Evolutionary conservation across 2,797 vertebrate genomes (phyloP).

Genomic region (Leptatherina wallacei): DNA sequence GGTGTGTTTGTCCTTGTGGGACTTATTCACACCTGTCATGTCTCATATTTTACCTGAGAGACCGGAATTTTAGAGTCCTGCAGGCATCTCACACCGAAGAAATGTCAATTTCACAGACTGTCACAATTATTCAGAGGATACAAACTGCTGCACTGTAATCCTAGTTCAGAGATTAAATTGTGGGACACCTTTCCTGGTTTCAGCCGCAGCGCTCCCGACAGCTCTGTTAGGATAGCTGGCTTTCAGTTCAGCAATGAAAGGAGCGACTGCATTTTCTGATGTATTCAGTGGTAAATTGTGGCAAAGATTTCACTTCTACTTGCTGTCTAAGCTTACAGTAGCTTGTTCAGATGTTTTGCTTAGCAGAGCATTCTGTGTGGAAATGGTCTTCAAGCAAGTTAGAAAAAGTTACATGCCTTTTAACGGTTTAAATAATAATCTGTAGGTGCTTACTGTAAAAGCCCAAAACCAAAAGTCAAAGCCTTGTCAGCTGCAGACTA

Average conservation of each 20-base stretch:
- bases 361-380: not conserved
- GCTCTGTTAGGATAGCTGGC: conserved; percentile 15
- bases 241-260: conserved; percentile 1
- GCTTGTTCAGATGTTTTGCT: not conserved
- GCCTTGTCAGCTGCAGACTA: not conserved
- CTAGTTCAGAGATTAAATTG: conserved; percentile 6
- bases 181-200: not conserved
- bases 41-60: not conserved
- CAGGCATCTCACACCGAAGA: conserved; percentile 10
- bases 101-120: conserved; percentile 24
- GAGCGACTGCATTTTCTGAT: not conserved
- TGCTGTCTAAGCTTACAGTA: not conserved
- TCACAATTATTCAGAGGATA: conserved; percentile 5
- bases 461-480: not conserved
- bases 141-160: conserved; percentile 20
- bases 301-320: not conserved
- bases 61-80: conserved; percentile 2
- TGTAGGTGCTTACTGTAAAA: not conserved
- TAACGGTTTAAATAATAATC: not conserved
- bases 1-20: not conserved
- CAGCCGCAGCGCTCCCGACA: conserved; percentile 1
- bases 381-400: not conserved
- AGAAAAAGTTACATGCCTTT: not conserved
- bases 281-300: not conserved
- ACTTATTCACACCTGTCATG: not conserved